Evolutionary conservation across 2,888 invertebrate species (phyloP), one percentile per base, ranked within the genome.

Genomic region (Mayetiola destructor): DNA sequence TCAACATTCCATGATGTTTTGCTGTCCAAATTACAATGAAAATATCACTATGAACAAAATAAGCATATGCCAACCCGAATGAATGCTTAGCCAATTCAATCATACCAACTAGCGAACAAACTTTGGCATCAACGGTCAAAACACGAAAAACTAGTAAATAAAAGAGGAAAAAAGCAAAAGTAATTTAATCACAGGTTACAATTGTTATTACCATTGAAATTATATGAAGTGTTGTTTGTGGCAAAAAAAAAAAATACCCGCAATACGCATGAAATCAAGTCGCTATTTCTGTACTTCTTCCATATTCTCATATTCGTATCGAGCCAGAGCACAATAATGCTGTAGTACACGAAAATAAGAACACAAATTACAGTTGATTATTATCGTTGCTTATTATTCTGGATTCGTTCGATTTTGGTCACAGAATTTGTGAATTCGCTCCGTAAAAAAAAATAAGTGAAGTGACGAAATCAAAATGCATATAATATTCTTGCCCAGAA

Each of bases 131-230:
- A n/a, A n/a, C n/a, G n/a, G n/a, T n/a, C n/a, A n/a, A n/a, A n/a
- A n/a, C n/a, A n/a, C 23, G n/a, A 48, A 27, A 18, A 18, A 18
- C 14, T 12, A 27, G 6, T 32, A 32, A 9, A 12, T 12, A 8
- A 27, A 48, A n/a, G n/a, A 48, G 16, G 48, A 14, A 39, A 39
- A 27, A 48, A 5, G 42, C 5, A 48, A 48, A n/a, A 14, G 2
- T 21, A 27, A 8, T 27, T 48, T 48, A 48, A 48, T 48, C n/a
- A 48, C 48, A 27, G 48, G 48, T 27, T 48, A 27, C 27, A 48
- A 48, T 48, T 48, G 16, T 48, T 48, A 48, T 48, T 48, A 48
- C 48, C 27, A 48, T 48, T 48, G 48, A 23, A 48, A 48, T 48
- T 48, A 27, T 16, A n/a, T 48, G 16, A 42, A 42, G 48, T 48